These are phyloP conservation scores for Epinotia brunnichana DNA, from an alignment of 2,888 invertebrate species.

Conservation along the genomic window DNA sequence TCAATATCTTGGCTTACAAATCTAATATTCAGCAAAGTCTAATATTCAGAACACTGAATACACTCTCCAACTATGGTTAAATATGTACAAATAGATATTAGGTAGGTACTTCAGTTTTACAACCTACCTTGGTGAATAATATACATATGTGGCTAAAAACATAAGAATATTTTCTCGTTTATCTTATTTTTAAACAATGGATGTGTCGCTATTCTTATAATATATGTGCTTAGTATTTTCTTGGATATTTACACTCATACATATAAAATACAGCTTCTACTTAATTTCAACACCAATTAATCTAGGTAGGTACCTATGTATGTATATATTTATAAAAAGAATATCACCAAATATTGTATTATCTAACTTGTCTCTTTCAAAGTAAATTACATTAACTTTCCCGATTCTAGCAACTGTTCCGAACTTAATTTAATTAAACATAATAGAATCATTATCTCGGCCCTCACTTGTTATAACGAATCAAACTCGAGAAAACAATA, in stretches of 20 bases:
- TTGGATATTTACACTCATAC: background rate
- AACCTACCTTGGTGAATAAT: too few species aligned
- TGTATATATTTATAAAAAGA: background rate
- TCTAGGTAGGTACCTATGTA: too few species aligned
- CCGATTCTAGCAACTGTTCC: constrained; percentile 31
- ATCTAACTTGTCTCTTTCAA: constrained; percentile 10
- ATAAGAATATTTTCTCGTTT: too few species aligned
- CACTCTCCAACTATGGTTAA: background rate
- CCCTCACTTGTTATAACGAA: constrained; percentile 39
- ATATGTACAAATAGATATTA: too few species aligned
- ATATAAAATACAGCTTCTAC: background rate
- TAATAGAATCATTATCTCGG: constrained; percentile 39
- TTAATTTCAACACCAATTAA: background rate
- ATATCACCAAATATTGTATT: constrained; percentile 3
- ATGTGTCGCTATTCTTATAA: too few species aligned
- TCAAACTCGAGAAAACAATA: constrained; percentile 42
- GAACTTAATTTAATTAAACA: constrained; percentile 36
- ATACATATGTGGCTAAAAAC: too few species aligned
- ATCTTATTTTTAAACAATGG: too few species aligned
- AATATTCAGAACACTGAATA: background rate
- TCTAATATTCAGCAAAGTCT: background rate
- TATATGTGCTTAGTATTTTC: too few species aligned
- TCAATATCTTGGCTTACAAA: constrained; percentile 7
- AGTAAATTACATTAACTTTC: constrained; percentile 33
- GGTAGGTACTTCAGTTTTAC: too few species aligned